phyloP scores from a whole-genome alignment of 2,888 invertebrate species.

The Hemithea aestivaria region DNA sequence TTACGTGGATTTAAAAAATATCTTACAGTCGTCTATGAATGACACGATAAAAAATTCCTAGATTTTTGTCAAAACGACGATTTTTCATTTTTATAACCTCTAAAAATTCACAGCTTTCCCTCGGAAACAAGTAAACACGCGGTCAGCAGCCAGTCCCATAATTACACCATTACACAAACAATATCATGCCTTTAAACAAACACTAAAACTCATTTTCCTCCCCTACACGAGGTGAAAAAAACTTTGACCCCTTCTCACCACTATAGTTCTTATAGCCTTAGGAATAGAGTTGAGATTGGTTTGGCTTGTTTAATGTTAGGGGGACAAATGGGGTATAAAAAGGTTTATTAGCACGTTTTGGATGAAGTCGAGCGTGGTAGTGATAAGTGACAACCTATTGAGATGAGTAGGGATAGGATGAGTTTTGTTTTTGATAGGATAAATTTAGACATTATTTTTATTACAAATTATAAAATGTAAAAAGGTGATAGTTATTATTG shows the following conservation, averaged over 20 bases:
- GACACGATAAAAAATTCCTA: too few relatives aligned
- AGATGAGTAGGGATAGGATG: slow-evolving; percentile 42
- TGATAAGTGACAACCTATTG: slow-evolving; percentile 67
- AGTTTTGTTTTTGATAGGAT: slow-evolving; percentile 21
- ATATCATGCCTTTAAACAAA: slow-evolving; percentile 42
- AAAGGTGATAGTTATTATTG: too few relatives aligned
- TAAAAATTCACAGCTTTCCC: too few relatives aligned
- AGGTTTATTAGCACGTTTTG: slow-evolving; percentile 70
- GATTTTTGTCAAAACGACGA: too few relatives aligned
- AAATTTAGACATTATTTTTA: too few relatives aligned
- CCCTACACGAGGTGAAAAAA: slow-evolving; percentile 23
- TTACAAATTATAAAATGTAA: too few relatives aligned
- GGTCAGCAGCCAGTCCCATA: slow-evolving; percentile 7
- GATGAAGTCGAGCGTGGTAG: slow-evolving; percentile 59
- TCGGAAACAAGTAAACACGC: too few relatives aligned
- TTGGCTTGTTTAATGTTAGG: slow-evolving; percentile 25
- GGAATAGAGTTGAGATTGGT: slow-evolving; percentile 19
- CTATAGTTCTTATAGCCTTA: neutral
- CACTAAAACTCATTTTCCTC: slow-evolving; percentile 42
- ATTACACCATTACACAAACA: slow-evolving; percentile 29
- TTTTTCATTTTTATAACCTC: too few relatives aligned
- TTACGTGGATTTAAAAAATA: too few relatives aligned
- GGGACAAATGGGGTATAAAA: slow-evolving; percentile 49
- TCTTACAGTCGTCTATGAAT: too few relatives aligned
- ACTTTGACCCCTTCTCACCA: neutral